phyloP scores from a whole-genome alignment of 2,113 vertebrate species.

The Tiliqua scincoides region DNA sequence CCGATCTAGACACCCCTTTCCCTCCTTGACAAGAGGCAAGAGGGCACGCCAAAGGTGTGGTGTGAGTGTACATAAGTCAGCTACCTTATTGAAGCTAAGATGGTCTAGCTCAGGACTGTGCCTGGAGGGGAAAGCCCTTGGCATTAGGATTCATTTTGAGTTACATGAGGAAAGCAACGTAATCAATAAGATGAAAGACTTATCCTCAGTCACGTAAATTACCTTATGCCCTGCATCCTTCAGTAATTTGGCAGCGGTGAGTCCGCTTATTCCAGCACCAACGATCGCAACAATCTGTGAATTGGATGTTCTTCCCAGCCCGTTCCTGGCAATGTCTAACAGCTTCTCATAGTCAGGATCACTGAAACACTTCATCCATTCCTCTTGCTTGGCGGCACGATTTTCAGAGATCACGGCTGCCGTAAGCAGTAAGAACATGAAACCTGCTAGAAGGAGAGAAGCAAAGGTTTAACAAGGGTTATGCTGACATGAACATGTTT shows the following conservation, averaged over 20 bases:
- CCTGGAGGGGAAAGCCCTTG: too few relatives aligned
- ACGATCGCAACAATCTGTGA: conserved; percentile 52
- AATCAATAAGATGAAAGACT: background rate
- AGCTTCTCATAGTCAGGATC: conserved; percentile 60
- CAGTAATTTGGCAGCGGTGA: conserved; percentile 57
- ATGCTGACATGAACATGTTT: background rate
- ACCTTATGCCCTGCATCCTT: conserved; percentile 62
- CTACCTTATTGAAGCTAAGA: too few relatives aligned
- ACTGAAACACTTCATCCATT: conserved; percentile 47
- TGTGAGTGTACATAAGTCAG: too few relatives aligned
- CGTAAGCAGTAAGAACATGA: background rate
- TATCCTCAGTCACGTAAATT: background rate
- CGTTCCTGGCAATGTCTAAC: conserved; percentile 29
- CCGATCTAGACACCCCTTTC: too few relatives aligned
- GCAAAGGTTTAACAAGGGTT: background rate
- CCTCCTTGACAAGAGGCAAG: too few relatives aligned
- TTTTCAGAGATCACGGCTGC: background rate
- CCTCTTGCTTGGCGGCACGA: background rate
- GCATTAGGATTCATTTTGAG: too few relatives aligned
- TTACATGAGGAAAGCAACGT: too few relatives aligned
- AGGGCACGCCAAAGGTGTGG: too few relatives aligned
- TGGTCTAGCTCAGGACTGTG: too few relatives aligned
- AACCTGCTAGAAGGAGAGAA: background rate
- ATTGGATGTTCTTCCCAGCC: background rate
- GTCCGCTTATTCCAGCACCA: conserved; percentile 63